These are phyloP conservation scores for Cerceris rybyensis DNA, from an alignment of 2,888 invertebrate species.

Conservation along the genomic window DNA sequence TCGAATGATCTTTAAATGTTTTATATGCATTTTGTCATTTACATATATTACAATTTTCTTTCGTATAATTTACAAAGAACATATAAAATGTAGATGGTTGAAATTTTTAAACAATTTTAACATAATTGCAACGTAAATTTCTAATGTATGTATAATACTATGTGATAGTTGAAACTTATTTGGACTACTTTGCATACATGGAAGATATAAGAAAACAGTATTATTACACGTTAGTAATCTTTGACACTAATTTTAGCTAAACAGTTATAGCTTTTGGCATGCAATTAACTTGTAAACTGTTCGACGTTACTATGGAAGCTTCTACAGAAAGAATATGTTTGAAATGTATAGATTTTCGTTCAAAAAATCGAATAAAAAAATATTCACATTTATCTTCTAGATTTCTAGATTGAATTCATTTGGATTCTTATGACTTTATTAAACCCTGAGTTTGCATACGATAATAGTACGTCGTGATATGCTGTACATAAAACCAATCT, in stretches of 20 bases:
- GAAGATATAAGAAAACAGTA: conserved; percentile 26
- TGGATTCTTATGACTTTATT: not conserved
- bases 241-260: conserved; percentile 6
- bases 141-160: not conserved
- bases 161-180: not conserved
- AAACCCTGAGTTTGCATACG: not conserved
- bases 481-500: not conserved
- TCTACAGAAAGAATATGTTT: conserved; percentile 11
- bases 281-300: conserved; percentile 2
- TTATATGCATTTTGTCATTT: conserved; percentile 10
- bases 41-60: conserved; percentile 10
- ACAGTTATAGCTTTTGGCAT: not conserved
- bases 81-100: conserved; percentile 13
- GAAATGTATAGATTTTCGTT: not conserved
- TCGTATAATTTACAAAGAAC: conserved; percentile 19
- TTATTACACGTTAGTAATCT: conserved; percentile 2
- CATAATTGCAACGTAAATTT: not conserved
- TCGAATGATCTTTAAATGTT: conserved; percentile 26
- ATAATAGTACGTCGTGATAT: not conserved
- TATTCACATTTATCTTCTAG: too few species aligned
- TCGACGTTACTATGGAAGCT: conserved; percentile 33
- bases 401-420: not conserved
- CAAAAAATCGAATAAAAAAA: too few species aligned
- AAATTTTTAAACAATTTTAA: not conserved
- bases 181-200: not conserved